Evolutionary conservation across 2,113 vertebrate genomes (phyloP).

Genomic region (Tupaia chinensis): DNA sequence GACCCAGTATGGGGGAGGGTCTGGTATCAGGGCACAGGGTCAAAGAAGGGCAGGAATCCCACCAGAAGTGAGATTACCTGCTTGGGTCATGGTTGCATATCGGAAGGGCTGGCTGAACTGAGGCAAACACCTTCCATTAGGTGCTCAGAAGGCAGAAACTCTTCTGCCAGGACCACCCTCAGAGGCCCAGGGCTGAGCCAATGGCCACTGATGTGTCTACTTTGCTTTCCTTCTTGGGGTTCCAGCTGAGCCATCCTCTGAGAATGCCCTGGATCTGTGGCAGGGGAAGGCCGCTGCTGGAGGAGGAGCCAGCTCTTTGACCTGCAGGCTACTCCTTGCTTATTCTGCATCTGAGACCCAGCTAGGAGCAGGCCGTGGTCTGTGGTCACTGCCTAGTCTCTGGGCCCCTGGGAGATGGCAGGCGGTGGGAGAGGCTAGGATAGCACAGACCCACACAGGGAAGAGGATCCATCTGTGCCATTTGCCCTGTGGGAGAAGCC

Average conservation of each 20-base stretch:
- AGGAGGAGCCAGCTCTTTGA: not conserved
- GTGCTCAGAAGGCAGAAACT: not conserved
- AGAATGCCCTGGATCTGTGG: not conserved
- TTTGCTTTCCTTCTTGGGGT: not conserved
- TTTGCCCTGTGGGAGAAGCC: not conserved
- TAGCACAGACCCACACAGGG: not conserved
- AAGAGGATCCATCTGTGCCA: not conserved
- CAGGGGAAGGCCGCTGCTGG: not conserved
- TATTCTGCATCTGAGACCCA: slow-evolving; percentile 40
- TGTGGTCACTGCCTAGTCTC: not conserved
- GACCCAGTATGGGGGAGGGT: not conserved
- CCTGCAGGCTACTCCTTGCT: not conserved
- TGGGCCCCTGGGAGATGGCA: not conserved
- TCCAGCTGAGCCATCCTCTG: not conserved
- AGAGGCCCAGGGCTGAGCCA: not conserved
- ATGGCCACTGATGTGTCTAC: not conserved
- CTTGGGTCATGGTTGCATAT: not conserved
- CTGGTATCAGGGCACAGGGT: not conserved
- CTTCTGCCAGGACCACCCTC: not conserved
- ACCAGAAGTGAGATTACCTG: not conserved
- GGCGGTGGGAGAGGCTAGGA: not conserved
- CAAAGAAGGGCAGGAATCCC: not conserved
- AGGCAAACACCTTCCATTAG: not conserved
- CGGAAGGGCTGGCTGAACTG: not conserved
- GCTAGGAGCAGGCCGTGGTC: not conserved